Base-by-base conservation (phyloP, 2,888 invertebrate species). In the Cyrtodaria siliqua region DNA sequence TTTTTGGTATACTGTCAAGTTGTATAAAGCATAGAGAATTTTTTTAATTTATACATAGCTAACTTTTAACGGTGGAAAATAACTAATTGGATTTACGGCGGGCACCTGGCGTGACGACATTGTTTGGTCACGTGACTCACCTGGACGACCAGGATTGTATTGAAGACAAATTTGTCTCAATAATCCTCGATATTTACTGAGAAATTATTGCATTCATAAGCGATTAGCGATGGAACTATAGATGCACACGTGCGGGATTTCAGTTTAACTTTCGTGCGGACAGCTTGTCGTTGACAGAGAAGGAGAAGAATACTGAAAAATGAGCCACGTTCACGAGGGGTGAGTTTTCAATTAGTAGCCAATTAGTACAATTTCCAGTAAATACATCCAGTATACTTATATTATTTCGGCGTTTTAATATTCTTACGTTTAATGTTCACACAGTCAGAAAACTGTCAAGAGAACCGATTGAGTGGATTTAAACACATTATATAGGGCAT, bases 111-210 rank as follows among this genome's bases (percentile, higher is more conserved):
- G 69, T 80, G 66, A 75, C 61, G 72, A 64, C 49, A 79, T 73
- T 83, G 85, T 85, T 89, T 87, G 86, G 70, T 89, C 89, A 89
- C 87, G 86, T 89, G 89, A 85, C 68, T 84, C 81, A 82, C 89
- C 87, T 79, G 80, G 86, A 82, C 86, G 83, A 87, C 87, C 72
- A 75, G 55, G 61, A 38, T 73, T 76, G 79, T 71, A 59, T 60
- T 57, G 64, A 55, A 49, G 60, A 68, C 60, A 67, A 60, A 50
- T 49, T 23, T 59, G 38, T 40, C n/a, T 40, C 47, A 52, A 56
- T 27, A 53, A 64, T 55, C 60, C 38, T 60, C 56, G 56, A 29
- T 67, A 59, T 66, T 79, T 79, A 57, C 66, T 53, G 20, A 61
- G 67, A 67, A 69, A 62, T 62, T 33, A 42, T 50, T 52, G 26